Base-by-base conservation (phyloP, 1,140 invertebrate species). In the Lanistes nyassanus region DNA sequence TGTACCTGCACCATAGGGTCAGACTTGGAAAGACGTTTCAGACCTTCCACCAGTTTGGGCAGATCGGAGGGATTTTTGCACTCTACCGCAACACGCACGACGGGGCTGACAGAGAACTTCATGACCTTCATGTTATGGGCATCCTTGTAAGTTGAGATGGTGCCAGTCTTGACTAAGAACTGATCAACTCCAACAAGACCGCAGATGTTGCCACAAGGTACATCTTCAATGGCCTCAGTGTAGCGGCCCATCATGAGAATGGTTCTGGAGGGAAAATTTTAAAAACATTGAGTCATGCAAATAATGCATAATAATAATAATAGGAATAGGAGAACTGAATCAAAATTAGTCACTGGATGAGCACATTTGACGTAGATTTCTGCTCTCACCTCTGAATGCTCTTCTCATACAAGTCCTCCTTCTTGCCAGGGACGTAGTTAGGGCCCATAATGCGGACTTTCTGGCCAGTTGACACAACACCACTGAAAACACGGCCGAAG, bases 221-320 rank as follows among this genome's bases (percentile, higher is more conserved):
- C 97, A 92, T 99, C 97, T 91, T 99, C 98, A 90, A 99, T 99
- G 78, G 98, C 96, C 91, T 99, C 98, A 67, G 97, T 96, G 85
- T 99, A 98, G 92, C 98, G 95, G 82, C 98, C 98, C 98, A 99
- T 99, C 98, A 99, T 99, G 78, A 99, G 92, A 88, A 99, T 98
- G 42, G 98, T 99, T 92, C 97, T 92, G 73, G 81, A 77, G 39
- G 60, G 72, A 79, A n/a, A 66, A 29, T 36, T 29, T 65, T 62
- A 74, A 68, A 36, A 75, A 47, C 9, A 13, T 16, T 2, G 9
- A 47, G 42, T 13, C 1, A 47, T n/a, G n/a, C n/a, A n/a, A n/a
- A n/a, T n/a, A n/a, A n/a, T n/a, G n/a, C n/a, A n/a, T n/a, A n/a
- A n/a, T n/a, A n/a, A 9, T 47, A 47, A 47, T 3, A 9, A 47